phyloP scores from a whole-genome alignment of 2,797 vertebrate genomes.

The Neoniphon sammara region DNA sequence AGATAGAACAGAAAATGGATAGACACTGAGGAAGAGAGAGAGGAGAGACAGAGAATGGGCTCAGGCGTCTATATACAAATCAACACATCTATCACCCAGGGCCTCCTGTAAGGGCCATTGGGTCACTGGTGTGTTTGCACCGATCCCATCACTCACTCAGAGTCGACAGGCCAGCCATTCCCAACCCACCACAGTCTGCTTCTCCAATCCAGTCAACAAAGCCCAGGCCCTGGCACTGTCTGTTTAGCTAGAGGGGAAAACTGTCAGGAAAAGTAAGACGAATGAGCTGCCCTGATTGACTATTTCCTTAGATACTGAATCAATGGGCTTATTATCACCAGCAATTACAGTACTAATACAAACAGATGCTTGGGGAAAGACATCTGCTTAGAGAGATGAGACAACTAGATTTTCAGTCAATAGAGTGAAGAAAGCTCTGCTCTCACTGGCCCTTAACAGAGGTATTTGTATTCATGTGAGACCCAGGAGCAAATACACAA shows the following conservation, averaged over 20 bases:
- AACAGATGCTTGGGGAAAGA: slow-evolving; percentile 90
- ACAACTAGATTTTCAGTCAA: slow-evolving; percentile 83
- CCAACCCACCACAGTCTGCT: slow-evolving; percentile 79
- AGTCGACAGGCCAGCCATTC: slow-evolving; percentile 79
- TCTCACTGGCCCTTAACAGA: slow-evolving; percentile 77
- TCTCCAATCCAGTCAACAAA: slow-evolving; percentile 85
- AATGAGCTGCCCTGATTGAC: slow-evolving; percentile 90
- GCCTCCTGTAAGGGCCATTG: slow-evolving; percentile 81
- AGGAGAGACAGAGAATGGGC: slow-evolving; percentile 66
- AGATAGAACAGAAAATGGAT: slow-evolving; percentile 50
- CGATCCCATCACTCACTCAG: slow-evolving; percentile 83
- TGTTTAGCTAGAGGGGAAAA: slow-evolving; percentile 86
- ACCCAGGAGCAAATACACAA: slow-evolving; percentile 61
- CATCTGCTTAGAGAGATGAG: slow-evolving; percentile 87
- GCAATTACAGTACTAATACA: slow-evolving; percentile 94
- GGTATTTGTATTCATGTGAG: slow-evolving; percentile 85
- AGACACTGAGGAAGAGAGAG: slow-evolving; percentile 45
- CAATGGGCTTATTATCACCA: slow-evolving; percentile 94
- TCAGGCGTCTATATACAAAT: slow-evolving; percentile 82
- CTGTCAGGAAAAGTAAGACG: slow-evolving; percentile 94
- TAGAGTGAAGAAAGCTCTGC: slow-evolving; percentile 80
- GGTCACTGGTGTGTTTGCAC: slow-evolving; percentile 84
- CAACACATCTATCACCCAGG: slow-evolving; percentile 84
- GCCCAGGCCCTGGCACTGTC: slow-evolving; percentile 81
- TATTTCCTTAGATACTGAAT: slow-evolving; percentile 93